phyloP scores from a whole-genome alignment of 2,797 vertebrate genomes.

The Oreochromis grahami region DNA sequence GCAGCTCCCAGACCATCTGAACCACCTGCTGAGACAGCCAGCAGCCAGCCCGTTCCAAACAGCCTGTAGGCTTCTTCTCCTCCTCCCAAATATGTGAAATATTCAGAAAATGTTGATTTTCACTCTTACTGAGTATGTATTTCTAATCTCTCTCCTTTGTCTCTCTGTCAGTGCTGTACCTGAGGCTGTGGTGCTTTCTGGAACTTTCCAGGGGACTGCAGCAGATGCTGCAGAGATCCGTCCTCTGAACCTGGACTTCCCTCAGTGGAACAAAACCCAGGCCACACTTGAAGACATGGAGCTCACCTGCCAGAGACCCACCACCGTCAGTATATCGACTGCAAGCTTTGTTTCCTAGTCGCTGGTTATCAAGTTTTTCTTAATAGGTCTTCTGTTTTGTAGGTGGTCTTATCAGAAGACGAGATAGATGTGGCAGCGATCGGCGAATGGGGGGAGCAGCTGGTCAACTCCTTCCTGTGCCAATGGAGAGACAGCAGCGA shows the following conservation, averaged over 20 bases:
- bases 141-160: background rate
- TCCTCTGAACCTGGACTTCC: conserved; percentile 63
- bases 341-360: background rate
- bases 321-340: conserved; percentile 45
- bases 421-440: conserved; percentile 45
- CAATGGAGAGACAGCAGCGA: conserved; percentile 67
- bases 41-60: background rate
- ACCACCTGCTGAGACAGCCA: conserved; percentile 11
- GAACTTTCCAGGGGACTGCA: conserved; percentile 65
- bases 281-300: conserved; percentile 73
- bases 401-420: conserved; percentile 64
- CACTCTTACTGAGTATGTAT: background rate
- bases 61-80: conserved; percentile 35
- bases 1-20: conserved; percentile 18
- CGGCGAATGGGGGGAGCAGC: conserved; percentile 78
- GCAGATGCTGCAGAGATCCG: conserved; percentile 33
- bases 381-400: background rate
- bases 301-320: conserved; percentile 64
- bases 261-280: conserved; percentile 57
- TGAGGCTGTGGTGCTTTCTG: conserved; percentile 43
- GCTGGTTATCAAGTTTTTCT: background rate
- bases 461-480: conserved; percentile 77
- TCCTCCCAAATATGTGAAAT: background rate
- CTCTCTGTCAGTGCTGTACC: conserved; percentile 13
- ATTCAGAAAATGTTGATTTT: background rate